phyloP scores from a whole-genome alignment of 2,888 invertebrate species.

The Coecobrya sp. region DNA sequence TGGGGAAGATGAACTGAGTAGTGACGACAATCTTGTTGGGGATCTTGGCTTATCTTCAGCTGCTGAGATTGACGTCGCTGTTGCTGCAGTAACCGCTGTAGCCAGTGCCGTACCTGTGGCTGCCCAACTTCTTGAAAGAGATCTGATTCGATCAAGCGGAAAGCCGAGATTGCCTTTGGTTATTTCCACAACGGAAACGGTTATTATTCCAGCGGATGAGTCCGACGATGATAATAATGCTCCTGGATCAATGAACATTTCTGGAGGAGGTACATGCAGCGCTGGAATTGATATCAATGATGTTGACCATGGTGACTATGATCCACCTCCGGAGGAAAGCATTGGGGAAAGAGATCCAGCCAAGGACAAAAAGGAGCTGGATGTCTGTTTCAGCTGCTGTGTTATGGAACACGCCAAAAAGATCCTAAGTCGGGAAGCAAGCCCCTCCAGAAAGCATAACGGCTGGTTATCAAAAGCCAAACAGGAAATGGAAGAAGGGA shows the following conservation, averaged over 20 bases:
- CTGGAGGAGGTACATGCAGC: constrained; percentile 21
- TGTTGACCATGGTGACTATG: background rate
- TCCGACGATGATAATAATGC: constrained; percentile 38
- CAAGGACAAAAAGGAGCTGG: constrained; percentile 20
- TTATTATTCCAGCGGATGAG: constrained; percentile 47
- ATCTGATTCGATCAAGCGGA: background rate
- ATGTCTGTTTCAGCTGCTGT: constrained; percentile 50
- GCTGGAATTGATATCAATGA: background rate
- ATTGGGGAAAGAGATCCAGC: constrained; percentile 35
- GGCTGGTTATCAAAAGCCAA: background rate
- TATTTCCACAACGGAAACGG: constrained; percentile 63
- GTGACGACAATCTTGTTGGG: background rate
- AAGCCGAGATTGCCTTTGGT: constrained; percentile 61
- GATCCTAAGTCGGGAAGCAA: constrained; percentile 46
- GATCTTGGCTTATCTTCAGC: background rate
- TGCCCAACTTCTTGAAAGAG: constrained; percentile 39
- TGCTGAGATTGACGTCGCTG: constrained; percentile 33
- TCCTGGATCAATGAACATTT: constrained; percentile 6
- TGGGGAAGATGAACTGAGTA: background rate
- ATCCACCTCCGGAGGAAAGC: background rate
- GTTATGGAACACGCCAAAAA: constrained; percentile 36
- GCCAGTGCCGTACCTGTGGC: constrained; percentile 44
- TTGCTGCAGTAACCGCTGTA: constrained; percentile 41
- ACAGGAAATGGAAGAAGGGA: constrained; percentile 1
- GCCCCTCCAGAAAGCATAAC: constrained; percentile 45